A percentile compares a stretch with the other conserved stretches of the same genome.
Evolutionary conservation across 2,888 invertebrate species (phyloP).

Genomic region (Drosophila macrospina): DNA sequence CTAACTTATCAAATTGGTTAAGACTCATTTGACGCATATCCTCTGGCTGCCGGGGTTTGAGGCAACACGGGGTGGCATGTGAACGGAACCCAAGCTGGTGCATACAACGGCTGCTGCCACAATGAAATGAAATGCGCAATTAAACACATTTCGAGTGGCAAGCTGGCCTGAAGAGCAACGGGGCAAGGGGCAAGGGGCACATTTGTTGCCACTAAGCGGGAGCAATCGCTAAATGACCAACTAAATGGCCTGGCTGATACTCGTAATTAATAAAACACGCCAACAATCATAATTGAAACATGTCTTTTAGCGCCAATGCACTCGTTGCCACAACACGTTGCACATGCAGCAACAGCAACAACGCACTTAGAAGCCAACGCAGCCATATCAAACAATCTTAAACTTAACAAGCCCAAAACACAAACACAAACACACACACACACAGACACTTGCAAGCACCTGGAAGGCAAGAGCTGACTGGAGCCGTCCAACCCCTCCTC

Average conservation of each 20-base stretch:
- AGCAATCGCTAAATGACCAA: conserved; percentile 56
- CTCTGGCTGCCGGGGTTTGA: conserved; percentile 31
- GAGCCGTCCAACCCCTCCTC: conserved; percentile 10
- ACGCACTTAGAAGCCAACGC: conserved; percentile 21
- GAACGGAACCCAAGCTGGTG: conserved; percentile 8
- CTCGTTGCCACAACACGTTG: conserved; percentile 74
- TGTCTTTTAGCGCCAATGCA: conserved; percentile 83
- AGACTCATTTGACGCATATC: conserved; percentile 30
- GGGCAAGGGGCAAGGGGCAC: neutral
- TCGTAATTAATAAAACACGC: conserved; percentile 81
- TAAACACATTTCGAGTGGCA: conserved; percentile 36
- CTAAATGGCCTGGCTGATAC: conserved; percentile 68
- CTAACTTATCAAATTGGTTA: conserved; percentile 61
- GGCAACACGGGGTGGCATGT: conserved; percentile 35
- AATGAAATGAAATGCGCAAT: conserved; percentile 43
- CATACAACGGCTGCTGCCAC: neutral
- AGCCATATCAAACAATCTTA: conserved; percentile 68
- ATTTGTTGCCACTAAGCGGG: neutral
- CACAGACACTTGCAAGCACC: conserved; percentile 45
- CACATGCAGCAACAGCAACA: conserved; percentile 18
- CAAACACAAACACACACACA: too few species aligned
- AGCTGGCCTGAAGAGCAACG: neutral
- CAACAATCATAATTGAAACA: conserved; percentile 83
- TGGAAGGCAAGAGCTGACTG: conserved; percentile 25
- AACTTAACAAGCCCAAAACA: conserved; percentile 66